Conservation (phyloP, 2,888 invertebrate species). For the Theretra japonica region DNA sequence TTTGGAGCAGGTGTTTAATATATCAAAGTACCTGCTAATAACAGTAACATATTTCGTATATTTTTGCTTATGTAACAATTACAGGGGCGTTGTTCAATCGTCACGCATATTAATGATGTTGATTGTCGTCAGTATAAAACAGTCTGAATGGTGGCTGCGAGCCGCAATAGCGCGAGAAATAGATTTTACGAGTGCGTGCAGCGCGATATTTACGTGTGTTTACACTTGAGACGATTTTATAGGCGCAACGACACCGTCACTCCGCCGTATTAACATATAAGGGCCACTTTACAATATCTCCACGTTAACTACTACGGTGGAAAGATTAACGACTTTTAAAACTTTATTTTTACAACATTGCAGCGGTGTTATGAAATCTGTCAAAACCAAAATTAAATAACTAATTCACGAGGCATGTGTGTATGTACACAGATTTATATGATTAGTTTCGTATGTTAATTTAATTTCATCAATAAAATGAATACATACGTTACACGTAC, state of each 20-base stretch:
- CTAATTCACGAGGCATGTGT: slow-evolving; percentile 3
- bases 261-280: slow-evolving; percentile 67
- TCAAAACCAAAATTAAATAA: slow-evolving; percentile 6
- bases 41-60: neutral
- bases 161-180: slow-evolving; percentile 77
- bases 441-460: neutral
- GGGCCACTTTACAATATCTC: slow-evolving; percentile 42
- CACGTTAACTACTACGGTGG: slow-evolving; percentile 25
- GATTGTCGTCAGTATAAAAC: slow-evolving; percentile 64
- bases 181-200: slow-evolving; percentile 82
- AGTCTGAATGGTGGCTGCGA: slow-evolving; percentile 61
- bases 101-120: slow-evolving; percentile 48
- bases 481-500: slow-evolving; percentile 16
- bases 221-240: slow-evolving; percentile 81
- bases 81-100: slow-evolving; percentile 9
- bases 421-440: neutral
- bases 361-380: slow-evolving; percentile 14
- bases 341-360: slow-evolving; percentile 29
- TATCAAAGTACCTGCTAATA: too few relatives aligned
- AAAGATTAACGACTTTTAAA: slow-evolving; percentile 29
- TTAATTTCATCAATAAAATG: slow-evolving; percentile 14
- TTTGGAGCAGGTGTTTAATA: too few relatives aligned
- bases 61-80: neutral
- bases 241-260: slow-evolving; percentile 81
- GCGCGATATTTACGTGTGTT: slow-evolving; percentile 82